These are phyloP conservation scores for Hippoglossus hippoglossus DNA, from an alignment of 2,797 vertebrate genomes.

Conservation along the genomic window DNA sequence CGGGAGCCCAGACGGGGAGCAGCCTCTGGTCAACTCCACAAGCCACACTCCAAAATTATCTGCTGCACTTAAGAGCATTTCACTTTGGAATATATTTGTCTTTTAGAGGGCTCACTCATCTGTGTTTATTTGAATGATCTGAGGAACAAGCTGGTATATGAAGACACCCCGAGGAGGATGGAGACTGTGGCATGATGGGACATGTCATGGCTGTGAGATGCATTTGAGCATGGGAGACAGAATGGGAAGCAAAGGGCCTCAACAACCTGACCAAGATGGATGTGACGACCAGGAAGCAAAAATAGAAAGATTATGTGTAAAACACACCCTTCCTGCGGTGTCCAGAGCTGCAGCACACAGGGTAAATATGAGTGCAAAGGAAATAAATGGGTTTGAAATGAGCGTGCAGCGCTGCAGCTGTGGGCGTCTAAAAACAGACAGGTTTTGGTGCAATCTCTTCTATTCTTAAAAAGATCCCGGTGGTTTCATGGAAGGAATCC, in stretches of 20 bases:
- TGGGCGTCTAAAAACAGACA: conserved; percentile 72
- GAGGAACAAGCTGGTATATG: not conserved
- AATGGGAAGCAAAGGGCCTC: conserved; percentile 54
- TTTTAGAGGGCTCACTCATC: conserved; percentile 14
- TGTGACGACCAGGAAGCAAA: conserved; percentile 50
- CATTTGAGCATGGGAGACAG: conserved; percentile 26
- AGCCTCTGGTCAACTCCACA: conserved; percentile 53
- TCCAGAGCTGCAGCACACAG: conserved; percentile 50
- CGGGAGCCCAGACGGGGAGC: conserved; percentile 40
- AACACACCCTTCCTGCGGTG: conserved; percentile 83
- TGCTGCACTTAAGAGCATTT: conserved; percentile 36
- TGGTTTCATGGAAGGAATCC: conserved; percentile 53
- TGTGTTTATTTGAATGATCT: not conserved
- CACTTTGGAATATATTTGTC: conserved; percentile 36
- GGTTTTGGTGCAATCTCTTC: conserved; percentile 50
- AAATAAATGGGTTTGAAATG: conserved; percentile 75
- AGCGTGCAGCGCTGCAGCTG: conserved; percentile 54
- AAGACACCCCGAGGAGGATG: conserved; percentile 8
- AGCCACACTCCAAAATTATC: conserved; percentile 60
- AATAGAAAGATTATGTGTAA: conserved; percentile 80
- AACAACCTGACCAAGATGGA: conserved; percentile 58
- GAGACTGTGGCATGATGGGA: conserved; percentile 23
- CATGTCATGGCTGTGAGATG: conserved; percentile 16
- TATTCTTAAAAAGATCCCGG: conserved; percentile 58
- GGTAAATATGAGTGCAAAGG: conserved; percentile 73